phyloP scores from a whole-genome alignment of 2,888 invertebrate genomes.

The Petrolisthes manimaculis region DNA sequence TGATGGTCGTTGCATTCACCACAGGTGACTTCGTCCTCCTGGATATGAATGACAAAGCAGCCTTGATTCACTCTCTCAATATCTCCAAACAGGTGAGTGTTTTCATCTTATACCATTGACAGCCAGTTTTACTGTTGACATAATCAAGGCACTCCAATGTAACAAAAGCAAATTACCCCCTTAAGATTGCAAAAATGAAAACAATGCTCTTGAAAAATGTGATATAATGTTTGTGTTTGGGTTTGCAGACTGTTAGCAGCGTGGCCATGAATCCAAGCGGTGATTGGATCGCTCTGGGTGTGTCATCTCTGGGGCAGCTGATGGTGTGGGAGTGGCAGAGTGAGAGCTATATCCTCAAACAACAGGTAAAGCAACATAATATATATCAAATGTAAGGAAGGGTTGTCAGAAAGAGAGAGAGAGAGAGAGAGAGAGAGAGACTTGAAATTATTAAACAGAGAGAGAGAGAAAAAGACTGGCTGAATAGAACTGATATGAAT shows the following conservation, averaged over 20 bases:
- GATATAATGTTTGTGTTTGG: slow-evolving; percentile 68
- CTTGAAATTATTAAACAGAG: too few species aligned
- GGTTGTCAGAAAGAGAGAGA: too few species aligned
- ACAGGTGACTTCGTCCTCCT: slow-evolving; percentile 93
- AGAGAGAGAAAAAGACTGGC: too few species aligned
- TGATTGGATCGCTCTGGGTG: slow-evolving; percentile 96
- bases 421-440: too few species aligned
- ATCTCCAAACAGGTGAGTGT: slow-evolving; percentile 81
- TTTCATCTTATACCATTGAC: background rate
- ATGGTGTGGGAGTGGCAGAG: slow-evolving; percentile 99
- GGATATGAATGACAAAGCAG: slow-evolving; percentile 90
- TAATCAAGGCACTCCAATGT: too few species aligned
- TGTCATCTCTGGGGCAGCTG: slow-evolving; percentile 87
- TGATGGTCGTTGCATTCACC: slow-evolving; percentile 90
- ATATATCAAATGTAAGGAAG: too few species aligned
- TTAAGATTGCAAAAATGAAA: too few species aligned
- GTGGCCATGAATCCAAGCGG: slow-evolving; percentile 87
- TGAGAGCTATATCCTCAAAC: slow-evolving; percentile 97
- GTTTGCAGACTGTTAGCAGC: slow-evolving; percentile 85
- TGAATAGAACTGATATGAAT: too few species aligned
- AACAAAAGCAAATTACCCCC: too few species aligned
- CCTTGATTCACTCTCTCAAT: slow-evolving; percentile 86
- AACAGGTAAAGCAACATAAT: slow-evolving; percentile 73
- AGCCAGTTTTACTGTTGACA: too few species aligned
- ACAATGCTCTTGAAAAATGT: too few species aligned